phyloP scores from a whole-genome alignment of 2,113 vertebrate genomes.

The Ancistrus triradiatus region DNA sequence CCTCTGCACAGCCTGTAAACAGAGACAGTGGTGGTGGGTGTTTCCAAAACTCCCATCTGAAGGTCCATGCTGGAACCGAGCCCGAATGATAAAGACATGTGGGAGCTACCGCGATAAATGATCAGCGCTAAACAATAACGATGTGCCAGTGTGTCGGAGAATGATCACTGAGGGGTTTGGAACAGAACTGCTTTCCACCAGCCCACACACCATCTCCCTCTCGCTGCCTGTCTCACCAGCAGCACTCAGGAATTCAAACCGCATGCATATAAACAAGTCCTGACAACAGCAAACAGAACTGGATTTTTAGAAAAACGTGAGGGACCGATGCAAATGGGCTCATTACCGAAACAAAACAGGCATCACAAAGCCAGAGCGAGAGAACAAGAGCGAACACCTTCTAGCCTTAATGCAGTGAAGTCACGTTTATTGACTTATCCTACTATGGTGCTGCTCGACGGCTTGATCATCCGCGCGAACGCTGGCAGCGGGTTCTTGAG shows the following conservation, averaged over 20 bases:
- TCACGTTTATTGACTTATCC: neutral
- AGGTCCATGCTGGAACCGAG: too few species aligned
- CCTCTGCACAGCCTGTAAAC: too few species aligned
- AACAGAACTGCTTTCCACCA: conserved; percentile 19
- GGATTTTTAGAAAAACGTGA: neutral
- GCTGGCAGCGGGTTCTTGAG: neutral
- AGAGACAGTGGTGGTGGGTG: too few species aligned
- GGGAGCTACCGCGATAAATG: conserved; percentile 23
- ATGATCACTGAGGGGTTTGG: conserved; percentile 41
- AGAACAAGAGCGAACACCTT: too few species aligned
- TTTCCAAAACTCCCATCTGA: too few species aligned
- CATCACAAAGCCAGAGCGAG: conserved; percentile 7
- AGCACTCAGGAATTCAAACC: conserved; percentile 32
- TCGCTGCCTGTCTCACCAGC: conserved; percentile 7
- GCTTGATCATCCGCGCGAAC: neutral
- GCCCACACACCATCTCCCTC: neutral
- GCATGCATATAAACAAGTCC: conserved; percentile 40
- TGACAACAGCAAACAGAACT: conserved; percentile 27
- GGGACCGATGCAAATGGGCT: neutral
- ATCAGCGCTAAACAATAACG: conserved; percentile 30
- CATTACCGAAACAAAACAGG: neutral
- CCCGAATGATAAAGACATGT: neutral
- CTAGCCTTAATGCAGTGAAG: neutral
- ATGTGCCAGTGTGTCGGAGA: conserved; percentile 29
- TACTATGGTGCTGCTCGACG: neutral